A percentile compares a stretch with the other conserved stretches of the same genome.
phyloP scores from a whole-genome alignment of 2,113 vertebrate genomes.

The Clupea harengus region DNA sequence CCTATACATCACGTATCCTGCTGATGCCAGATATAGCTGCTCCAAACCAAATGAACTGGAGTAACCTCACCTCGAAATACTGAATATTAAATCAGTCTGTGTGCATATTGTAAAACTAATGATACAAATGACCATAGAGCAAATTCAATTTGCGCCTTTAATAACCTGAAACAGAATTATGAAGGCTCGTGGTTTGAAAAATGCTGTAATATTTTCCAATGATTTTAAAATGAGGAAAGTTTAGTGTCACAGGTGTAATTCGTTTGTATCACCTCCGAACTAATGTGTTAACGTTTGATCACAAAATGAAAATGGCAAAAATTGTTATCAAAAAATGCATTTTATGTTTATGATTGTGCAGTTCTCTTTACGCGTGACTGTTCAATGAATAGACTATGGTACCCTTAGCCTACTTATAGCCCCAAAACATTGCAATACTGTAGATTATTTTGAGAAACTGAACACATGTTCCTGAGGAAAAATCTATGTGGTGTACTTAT shows the following conservation, averaged over 20 bases:
- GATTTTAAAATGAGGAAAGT: not conserved
- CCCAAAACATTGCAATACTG: not conserved
- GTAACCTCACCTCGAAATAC: constrained; percentile 25
- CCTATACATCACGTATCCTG: not conserved
- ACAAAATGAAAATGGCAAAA: too few species aligned
- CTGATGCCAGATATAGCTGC: constrained; percentile 17
- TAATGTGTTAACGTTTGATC: too few species aligned
- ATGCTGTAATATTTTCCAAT: not conserved
- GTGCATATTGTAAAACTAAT: not conserved
- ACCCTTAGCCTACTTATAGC: not conserved
- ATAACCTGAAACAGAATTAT: too few species aligned
- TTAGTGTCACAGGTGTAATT: not conserved
- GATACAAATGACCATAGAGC: not conserved
- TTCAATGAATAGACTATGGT: not conserved
- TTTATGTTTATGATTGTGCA: not conserved
- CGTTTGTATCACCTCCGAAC: too few species aligned
- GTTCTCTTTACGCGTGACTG: not conserved
- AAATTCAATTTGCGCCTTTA: not conserved
- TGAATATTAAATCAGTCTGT: not conserved
- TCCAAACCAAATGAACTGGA: constrained; percentile 31
- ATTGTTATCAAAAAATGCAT: not conserved
- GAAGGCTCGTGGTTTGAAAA: not conserved
- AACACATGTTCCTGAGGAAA: not conserved
- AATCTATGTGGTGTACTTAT: not conserved
- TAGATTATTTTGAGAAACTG: not conserved